Evolutionary conservation across 2,797 vertebrate genomes (phyloP).

Genomic region (Lerista edwardsae): DNA sequence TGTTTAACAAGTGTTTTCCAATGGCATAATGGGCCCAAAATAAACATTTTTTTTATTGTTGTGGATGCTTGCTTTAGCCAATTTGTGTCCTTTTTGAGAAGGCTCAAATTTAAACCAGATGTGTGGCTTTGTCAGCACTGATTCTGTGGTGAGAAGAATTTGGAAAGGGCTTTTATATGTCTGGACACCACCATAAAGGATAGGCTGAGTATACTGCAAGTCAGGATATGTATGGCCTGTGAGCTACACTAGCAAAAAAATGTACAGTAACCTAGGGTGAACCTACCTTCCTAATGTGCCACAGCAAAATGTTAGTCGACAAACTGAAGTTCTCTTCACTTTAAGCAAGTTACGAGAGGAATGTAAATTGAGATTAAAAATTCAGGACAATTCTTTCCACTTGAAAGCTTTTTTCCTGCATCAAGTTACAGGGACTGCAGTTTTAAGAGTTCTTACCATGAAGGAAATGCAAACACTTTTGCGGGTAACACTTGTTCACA

Average conservation of each 20-base stretch:
- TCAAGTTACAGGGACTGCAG: slow-evolving; percentile 35
- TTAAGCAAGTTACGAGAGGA: not conserved
- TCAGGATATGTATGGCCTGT: not conserved
- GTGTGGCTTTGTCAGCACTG: not conserved
- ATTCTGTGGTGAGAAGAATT: not conserved
- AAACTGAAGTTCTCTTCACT: not conserved
- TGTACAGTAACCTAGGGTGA: not conserved
- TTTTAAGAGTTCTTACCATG: slow-evolving; percentile 16
- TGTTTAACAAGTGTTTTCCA: not conserved
- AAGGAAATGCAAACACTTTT: slow-evolving; percentile 29
- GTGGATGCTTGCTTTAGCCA: not conserved
- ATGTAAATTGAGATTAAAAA: slow-evolving; percentile 21
- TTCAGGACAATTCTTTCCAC: slow-evolving; percentile 42
- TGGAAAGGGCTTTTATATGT: not conserved
- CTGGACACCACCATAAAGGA: not conserved
- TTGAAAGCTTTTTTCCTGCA: slow-evolving; percentile 28
- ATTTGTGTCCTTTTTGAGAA: not conserved
- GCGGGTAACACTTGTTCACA: not conserved
- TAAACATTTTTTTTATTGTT: not conserved
- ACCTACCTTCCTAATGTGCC: not conserved
- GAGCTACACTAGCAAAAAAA: not conserved
- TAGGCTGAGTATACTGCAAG: not conserved
- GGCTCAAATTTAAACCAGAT: not conserved
- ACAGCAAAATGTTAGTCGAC: not conserved
- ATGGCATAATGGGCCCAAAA: not conserved